Base-by-base conservation (phyloP, 2,113 vertebrate genomes). In the Clarias batrachus region DNA sequence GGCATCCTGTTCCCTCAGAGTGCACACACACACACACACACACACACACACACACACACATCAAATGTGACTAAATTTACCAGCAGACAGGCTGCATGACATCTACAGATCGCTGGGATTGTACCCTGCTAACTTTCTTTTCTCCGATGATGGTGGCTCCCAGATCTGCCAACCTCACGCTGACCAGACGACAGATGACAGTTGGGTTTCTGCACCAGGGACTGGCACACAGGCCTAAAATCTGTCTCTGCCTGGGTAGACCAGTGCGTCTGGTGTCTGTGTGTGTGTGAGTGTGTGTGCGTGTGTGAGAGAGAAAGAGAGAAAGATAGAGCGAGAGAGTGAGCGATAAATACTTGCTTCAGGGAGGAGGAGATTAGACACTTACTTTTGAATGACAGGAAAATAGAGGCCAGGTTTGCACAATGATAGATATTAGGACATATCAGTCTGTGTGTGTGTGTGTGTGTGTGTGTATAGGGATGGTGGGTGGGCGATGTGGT, bases 231-330 rank as follows among this genome's bases (percentile, higher is more conserved):
- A 82, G 81, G 86, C 74, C 71, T 56, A 85, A 83, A 89, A 85
- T 86, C 89, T 87, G 89, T 89, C 86, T 87, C 86, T 80, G 73
- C 68, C 90, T 93, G 91, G 91, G 83, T 91, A 90, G 91, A 82
- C 90, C 90, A 91, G 82, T 79, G 88, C 16, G 91, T 90, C 88
- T 90, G 87, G 86, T 81, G 85, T 90, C 88, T 65, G 82, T 78
- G 76, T 68, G 74, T 79, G 74, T 78, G 41, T 70, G 60, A 57
- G 62, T 80, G 74, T 33, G 59, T 73, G 70, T 87, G 84, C 89
- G 89, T 74, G 48, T 81, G 82, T 77, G 84, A n/a, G 70, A 0
- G 65, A 1, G 7, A 0, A 12, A 57, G 68, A 87, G 83, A 3
- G 68, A 9, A 16, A 3, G 14, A 8, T 6, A 8, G 68, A 7